Percentiles rank a stretch among this genome's conserved stretches.
Conservation (phyloP, 2,797 vertebrate species). For the Gallirallus australis region DNA sequence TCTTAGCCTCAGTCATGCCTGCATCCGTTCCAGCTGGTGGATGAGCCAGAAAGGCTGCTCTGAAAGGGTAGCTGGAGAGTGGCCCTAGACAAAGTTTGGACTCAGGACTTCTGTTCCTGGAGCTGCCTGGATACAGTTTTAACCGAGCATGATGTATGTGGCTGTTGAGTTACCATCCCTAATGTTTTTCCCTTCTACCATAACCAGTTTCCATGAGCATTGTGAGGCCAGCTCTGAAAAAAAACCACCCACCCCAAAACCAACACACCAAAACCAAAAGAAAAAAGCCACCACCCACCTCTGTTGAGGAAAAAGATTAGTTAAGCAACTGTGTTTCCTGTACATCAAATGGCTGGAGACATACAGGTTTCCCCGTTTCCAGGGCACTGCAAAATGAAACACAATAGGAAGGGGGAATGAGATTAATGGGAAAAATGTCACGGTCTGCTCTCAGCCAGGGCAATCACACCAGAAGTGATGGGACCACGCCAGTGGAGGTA, state of each 20-base stretch:
- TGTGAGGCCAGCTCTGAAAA: neutral
- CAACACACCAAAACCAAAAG: neutral
- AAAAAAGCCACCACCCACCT: too few species aligned
- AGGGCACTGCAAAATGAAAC: neutral
- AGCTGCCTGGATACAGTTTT: neutral
- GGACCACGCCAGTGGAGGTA: neutral
- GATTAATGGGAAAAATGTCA: neutral
- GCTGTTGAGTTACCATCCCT: neutral
- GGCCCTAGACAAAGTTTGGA: neutral
- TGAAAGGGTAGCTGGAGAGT: neutral
- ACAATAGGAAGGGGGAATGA: constrained; percentile 3
- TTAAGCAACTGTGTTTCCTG: constrained; percentile 3
- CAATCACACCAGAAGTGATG: neutral
- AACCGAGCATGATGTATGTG: neutral
- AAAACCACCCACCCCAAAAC: neutral
- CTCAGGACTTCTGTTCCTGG: neutral
- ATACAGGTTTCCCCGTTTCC: constrained; percentile 25
- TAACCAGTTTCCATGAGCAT: neutral
- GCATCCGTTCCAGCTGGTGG: neutral
- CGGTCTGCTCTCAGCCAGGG: neutral
- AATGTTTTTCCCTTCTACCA: neutral
- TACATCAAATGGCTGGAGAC: constrained; percentile 2
- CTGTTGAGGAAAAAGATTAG: neutral
- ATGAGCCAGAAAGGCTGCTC: neutral
- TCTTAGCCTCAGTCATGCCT: neutral